phyloP scores from a whole-genome alignment of 2,888 invertebrate genomes.

The Miltochrista miniata region DNA sequence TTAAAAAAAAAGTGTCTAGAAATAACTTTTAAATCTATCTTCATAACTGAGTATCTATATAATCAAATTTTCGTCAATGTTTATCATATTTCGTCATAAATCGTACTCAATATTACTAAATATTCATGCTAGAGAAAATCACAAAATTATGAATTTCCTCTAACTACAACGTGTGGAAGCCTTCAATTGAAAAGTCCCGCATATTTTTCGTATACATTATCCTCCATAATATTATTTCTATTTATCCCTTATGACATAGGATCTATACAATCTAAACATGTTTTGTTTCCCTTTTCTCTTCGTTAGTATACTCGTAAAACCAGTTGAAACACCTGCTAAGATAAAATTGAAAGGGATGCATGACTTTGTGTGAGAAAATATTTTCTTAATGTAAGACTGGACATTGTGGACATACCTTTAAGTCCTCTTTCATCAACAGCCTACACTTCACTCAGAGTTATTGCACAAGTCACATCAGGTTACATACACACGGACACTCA shows the following conservation, averaged over 20 bases:
- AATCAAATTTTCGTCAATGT: no score
- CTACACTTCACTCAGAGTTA: conserved; percentile 40
- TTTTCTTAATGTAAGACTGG: not conserved
- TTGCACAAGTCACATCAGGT: conserved; percentile 46
- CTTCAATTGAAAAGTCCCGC: no score
- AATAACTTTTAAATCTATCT: no score
- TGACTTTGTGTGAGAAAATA: not conserved
- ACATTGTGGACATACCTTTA: conserved; percentile 43
- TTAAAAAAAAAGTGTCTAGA: no score
- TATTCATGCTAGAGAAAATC: no score
- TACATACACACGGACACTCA: conserved; percentile 36
- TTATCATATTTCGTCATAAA: no score
- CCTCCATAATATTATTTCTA: no score
- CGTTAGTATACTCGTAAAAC: not conserved
- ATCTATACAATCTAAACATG: not conserved
- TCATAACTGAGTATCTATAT: no score
- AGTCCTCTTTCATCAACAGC: conserved; percentile 30
- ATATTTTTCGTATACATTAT: no score
- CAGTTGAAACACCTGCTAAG: not conserved
- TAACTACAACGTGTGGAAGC: no score
- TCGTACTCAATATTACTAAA: no score
- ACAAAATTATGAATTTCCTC: no score
- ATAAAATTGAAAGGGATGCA: not conserved
- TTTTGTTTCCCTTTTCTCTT: not conserved
- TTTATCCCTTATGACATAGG: not conserved